Conservation (phyloP, 2,888 invertebrate genomes). For the Diarsia dahlii region DNA sequence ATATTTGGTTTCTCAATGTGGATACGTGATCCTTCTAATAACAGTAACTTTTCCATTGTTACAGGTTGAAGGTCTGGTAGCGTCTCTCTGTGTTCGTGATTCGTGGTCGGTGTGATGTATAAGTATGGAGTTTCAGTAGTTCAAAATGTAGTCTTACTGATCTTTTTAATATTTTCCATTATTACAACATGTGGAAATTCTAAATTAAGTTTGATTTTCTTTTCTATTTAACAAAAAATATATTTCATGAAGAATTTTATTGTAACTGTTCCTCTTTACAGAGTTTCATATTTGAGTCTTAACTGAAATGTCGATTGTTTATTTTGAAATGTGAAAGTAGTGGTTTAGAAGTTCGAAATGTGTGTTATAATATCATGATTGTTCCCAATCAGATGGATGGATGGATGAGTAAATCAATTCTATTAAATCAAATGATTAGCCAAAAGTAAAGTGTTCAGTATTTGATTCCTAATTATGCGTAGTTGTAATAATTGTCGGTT, state of each 20-base stretch:
- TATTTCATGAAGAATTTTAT: conserved; percentile 32
- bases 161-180: conserved; percentile 34
- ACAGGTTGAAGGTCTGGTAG: conserved; percentile 67
- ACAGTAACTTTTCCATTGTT: conserved; percentile 61
- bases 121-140: conserved; percentile 41
- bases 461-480: conserved; percentile 75
- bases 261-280: conserved; percentile 23
- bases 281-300: conserved; percentile 17
- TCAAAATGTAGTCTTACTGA: conserved; percentile 50
- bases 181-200: conserved; percentile 19
- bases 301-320: conserved; percentile 19
- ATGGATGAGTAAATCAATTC: conserved; percentile 58
- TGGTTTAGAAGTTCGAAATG: conserved; percentile 19
- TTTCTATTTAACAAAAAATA: conserved; percentile 42
- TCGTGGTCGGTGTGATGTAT: conserved; percentile 44
- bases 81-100: conserved; percentile 53
- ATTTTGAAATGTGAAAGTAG: conserved; percentile 39
- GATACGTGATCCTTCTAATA: neutral
- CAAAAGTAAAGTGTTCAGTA: conserved; percentile 83
- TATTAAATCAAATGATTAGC: conserved; percentile 74
- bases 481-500: conserved; percentile 61
- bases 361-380: conserved; percentile 38
- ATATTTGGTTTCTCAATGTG: neutral
- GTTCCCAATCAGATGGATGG: conserved; percentile 30
- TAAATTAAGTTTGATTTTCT: conserved; percentile 37